A percentile compares a stretch with the other conserved stretches of the same genome.
Conservation (phyloP, 2,888 invertebrate genomes). For the Pristionchus maxplancki region DNA sequence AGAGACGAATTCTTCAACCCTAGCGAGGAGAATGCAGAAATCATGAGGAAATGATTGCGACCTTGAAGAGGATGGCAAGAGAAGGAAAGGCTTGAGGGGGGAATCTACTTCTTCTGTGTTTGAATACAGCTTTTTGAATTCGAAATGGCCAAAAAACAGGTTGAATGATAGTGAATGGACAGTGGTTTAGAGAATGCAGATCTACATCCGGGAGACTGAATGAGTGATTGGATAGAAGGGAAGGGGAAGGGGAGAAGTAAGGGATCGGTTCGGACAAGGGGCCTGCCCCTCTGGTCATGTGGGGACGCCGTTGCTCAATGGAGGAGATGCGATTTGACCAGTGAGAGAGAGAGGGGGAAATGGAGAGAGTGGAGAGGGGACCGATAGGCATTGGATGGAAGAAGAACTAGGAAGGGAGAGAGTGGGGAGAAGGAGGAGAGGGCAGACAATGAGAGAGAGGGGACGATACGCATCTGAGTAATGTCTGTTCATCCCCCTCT, state of each 20-base stretch:
- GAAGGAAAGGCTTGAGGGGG: neutral
- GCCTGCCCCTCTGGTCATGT: slow-evolving; percentile 20
- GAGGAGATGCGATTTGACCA: neutral
- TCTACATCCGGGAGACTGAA: neutral
- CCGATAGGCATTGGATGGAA: neutral
- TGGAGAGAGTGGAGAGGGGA: neutral
- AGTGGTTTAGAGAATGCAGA: neutral
- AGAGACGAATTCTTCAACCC: neutral
- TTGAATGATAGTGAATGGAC: neutral
- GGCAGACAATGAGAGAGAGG: neutral
- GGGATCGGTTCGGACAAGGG: neutral
- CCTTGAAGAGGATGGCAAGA: neutral
- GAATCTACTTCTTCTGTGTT: neutral
- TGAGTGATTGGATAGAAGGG: neutral
- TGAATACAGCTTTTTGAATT: neutral
- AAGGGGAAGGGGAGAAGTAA: neutral
- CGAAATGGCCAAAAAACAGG: neutral
- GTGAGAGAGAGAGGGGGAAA: neutral
- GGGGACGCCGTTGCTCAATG: slow-evolving; percentile 1
- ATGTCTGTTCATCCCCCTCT: neutral
- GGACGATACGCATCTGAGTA: slow-evolving; percentile 30
- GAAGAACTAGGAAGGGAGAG: neutral
- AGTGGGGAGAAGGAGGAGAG: neutral
- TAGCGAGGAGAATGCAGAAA: neutral
- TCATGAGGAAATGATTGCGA: slow-evolving; percentile 27